These are phyloP conservation scores for Naja naja DNA, from an alignment of 2,113 vertebrate species.

Conservation along the genomic window DNA sequence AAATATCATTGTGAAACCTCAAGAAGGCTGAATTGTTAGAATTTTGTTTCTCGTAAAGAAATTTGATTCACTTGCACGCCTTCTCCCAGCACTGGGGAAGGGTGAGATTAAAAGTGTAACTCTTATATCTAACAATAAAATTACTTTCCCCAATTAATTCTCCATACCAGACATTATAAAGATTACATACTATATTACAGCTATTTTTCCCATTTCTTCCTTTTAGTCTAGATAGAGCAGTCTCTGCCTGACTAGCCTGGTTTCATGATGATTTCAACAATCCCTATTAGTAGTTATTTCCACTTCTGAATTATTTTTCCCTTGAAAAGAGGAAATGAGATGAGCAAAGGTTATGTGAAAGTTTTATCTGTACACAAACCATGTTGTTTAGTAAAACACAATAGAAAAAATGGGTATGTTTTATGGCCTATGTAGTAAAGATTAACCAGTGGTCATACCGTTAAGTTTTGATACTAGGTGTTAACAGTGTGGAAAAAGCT, in stretches of 20 bases:
- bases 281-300: too few species aligned
- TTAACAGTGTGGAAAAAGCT: not conserved
- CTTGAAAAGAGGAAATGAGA: not conserved
- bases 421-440: not conserved
- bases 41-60: not conserved
- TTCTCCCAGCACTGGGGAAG: not conserved
- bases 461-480: not conserved
- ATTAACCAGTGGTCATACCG: not conserved
- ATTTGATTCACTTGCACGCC: not conserved
- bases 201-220: not conserved
- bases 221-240: not conserved
- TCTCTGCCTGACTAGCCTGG: not conserved
- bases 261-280: not conserved
- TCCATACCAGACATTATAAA: not conserved
- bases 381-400: constrained; percentile 35
- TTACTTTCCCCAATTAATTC: not conserved
- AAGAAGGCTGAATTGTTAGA: not conserved
- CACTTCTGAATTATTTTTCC: not conserved
- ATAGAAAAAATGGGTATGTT: not conserved
- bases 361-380: constrained; percentile 34
- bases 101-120: not conserved
- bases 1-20: not conserved
- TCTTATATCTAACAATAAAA: not conserved
- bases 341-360: constrained; percentile 20
- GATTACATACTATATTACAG: not conserved